Conservation (phyloP, 2,113 vertebrate species). For the Eublepharis macularius region DNA sequence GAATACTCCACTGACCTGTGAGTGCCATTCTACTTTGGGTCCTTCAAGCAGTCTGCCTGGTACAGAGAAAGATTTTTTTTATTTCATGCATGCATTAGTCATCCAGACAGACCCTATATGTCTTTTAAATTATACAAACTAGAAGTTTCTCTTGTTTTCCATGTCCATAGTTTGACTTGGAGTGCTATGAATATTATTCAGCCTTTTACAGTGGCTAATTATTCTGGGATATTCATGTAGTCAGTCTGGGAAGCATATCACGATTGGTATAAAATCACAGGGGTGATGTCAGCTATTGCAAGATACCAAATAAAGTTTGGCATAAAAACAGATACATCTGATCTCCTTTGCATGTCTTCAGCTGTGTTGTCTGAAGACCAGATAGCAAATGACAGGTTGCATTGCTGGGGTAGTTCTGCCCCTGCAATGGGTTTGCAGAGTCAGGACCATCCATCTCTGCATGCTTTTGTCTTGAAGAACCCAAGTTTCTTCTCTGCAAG, state of each 20-base stretch:
- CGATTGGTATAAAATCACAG: background rate
- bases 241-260: no score
- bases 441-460: background rate
- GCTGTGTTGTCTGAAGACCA: background rate
- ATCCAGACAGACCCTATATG: constrained; percentile 35
- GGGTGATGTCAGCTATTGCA: background rate
- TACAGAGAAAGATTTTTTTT: constrained; percentile 39
- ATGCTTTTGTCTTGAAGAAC: background rate
- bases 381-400: background rate
- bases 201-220: constrained; percentile 37
- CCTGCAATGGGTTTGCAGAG: background rate
- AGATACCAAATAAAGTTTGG: background rate
- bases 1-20: no score
- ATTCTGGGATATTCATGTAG: background rate
- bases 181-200: constrained; percentile 43
- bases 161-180: constrained; percentile 54
- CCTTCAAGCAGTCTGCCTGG: no score
- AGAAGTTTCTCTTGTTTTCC: constrained; percentile 66
- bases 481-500: no score
- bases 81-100: constrained; percentile 38
- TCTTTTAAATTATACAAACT: constrained; percentile 62
- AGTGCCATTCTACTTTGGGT: no score
- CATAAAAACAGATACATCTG: background rate
- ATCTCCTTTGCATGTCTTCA: background rate
- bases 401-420: background rate